Evolutionary conservation across 2,113 vertebrate genomes (phyloP).

Genomic region (Turnix velox): DNA sequence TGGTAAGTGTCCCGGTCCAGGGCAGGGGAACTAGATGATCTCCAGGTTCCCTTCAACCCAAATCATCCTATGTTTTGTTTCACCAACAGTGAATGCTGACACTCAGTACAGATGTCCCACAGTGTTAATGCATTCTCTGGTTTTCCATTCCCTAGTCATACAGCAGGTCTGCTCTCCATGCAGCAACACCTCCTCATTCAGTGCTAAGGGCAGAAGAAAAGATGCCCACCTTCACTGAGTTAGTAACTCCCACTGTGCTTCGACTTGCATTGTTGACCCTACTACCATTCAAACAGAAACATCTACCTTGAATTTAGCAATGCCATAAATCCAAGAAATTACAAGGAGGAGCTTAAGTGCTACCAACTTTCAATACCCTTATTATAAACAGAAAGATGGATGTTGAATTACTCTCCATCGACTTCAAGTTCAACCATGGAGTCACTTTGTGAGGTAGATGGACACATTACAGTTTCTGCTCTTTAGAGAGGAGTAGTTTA

Average conservation of each 20-base stretch:
- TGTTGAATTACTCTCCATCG: background rate
- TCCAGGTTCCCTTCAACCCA: background rate
- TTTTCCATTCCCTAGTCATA: background rate
- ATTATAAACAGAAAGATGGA: background rate
- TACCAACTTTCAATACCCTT: background rate
- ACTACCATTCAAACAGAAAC: background rate
- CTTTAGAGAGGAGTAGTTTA: background rate
- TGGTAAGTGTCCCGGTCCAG: background rate
- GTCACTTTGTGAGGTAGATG: background rate
- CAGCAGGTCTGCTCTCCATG: background rate
- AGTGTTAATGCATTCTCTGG: background rate
- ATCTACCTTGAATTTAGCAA: background rate
- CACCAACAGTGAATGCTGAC: background rate
- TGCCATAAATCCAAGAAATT: background rate
- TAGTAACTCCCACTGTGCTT: background rate
- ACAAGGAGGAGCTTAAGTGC: background rate
- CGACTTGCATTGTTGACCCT: background rate
- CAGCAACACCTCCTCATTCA: background rate
- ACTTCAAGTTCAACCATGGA: background rate
- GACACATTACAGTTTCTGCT: background rate
- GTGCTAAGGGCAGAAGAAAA: background rate
- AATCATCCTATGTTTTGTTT: background rate
- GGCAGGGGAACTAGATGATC: background rate
- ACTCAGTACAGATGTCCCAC: background rate
- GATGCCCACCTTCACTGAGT: background rate